phyloP scores from a whole-genome alignment of 2,888 invertebrate species.

The Syritta pipiens region DNA sequence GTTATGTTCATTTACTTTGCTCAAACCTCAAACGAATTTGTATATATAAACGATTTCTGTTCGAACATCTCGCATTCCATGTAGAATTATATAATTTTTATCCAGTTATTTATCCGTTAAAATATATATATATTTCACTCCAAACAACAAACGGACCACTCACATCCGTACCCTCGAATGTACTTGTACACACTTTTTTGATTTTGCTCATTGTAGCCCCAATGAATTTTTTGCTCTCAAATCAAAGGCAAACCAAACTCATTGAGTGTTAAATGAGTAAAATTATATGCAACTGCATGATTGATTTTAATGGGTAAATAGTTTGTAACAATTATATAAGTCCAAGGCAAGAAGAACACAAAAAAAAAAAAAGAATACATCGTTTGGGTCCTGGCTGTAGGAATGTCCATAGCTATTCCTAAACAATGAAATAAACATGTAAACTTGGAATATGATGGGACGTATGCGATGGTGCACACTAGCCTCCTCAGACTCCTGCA shows the following conservation, averaged over 20 bases:
- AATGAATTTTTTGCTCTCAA: conserved; percentile 62
- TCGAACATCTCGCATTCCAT: conserved; percentile 46
- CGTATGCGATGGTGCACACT: no score
- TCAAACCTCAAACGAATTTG: conserved; percentile 77
- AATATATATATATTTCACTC: no score
- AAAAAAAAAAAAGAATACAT: conserved; percentile 63
- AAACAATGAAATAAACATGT: conserved; percentile 72
- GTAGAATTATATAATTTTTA: conserved; percentile 70
- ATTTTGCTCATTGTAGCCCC: conserved; percentile 68
- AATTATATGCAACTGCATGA: conserved; percentile 36
- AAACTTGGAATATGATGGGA: conserved; percentile 34
- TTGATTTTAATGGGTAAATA: conserved; percentile 71
- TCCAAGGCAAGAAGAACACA: conserved; percentile 41
- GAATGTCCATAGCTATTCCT: conserved; percentile 79
- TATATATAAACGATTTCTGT: conserved; percentile 47
- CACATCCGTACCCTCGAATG: neutral
- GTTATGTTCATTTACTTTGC: conserved; percentile 80
- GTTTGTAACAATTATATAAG: conserved; percentile 71
- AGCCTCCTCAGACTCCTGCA: neutral
- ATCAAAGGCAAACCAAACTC: conserved; percentile 54
- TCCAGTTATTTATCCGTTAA: conserved; percentile 73
- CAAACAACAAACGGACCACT: neutral
- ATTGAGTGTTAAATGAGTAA: conserved; percentile 66
- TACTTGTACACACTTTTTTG: conserved; percentile 1
- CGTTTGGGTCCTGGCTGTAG: conserved; percentile 78